Percentiles rank a stretch among this genome's conserved stretches.
These are phyloP conservation scores for Neolamprologus falcicula DNA, from an alignment of 2,113 vertebrate genomes.

Conservation along the genomic window DNA sequence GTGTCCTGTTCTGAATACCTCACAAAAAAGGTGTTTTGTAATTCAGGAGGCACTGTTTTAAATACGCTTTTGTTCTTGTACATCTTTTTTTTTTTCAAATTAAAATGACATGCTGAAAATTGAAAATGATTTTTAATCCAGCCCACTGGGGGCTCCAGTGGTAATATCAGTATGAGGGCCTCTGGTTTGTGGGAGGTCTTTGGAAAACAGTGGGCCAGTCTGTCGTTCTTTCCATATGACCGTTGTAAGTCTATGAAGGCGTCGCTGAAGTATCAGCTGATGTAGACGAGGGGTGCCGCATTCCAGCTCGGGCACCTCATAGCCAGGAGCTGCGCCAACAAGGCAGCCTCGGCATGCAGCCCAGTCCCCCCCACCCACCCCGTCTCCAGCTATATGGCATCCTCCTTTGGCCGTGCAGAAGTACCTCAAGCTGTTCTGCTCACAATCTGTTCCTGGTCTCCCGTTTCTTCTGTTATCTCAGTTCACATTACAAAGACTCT, in stretches of 20 bases:
- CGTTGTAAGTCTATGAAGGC: not conserved
- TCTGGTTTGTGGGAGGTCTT: not conserved
- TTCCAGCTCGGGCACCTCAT: constrained; percentile 56
- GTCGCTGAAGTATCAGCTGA: constrained; percentile 51
- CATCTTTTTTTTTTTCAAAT: not conserved
- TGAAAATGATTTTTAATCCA: not conserved
- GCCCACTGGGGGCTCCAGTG: not conserved
- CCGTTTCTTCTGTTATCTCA: constrained; percentile 27
- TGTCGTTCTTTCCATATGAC: constrained; percentile 8
- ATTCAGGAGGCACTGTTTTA: not conserved
- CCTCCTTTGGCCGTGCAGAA: constrained; percentile 47
- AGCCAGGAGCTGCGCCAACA: constrained; percentile 47
- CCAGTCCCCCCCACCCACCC: not conserved
- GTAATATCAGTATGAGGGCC: not conserved
- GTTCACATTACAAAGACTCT: constrained; percentile 25
- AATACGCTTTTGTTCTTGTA: not conserved
- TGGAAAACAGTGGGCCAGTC: constrained; percentile 2
- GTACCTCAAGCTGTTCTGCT: constrained; percentile 58
- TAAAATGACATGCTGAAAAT: not conserved
- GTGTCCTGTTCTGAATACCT: constrained; percentile 3
- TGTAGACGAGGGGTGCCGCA: constrained; percentile 30
- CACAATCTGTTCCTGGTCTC: constrained; percentile 51
- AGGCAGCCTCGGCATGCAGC: constrained; percentile 15
- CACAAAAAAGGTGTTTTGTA: not conserved
- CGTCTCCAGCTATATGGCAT: constrained; percentile 32